Percentiles rank a stretch among this genome's conserved stretches.
Conservation (phyloP, 2,113 vertebrate genomes). For the Myrmecobius fasciatus region DNA sequence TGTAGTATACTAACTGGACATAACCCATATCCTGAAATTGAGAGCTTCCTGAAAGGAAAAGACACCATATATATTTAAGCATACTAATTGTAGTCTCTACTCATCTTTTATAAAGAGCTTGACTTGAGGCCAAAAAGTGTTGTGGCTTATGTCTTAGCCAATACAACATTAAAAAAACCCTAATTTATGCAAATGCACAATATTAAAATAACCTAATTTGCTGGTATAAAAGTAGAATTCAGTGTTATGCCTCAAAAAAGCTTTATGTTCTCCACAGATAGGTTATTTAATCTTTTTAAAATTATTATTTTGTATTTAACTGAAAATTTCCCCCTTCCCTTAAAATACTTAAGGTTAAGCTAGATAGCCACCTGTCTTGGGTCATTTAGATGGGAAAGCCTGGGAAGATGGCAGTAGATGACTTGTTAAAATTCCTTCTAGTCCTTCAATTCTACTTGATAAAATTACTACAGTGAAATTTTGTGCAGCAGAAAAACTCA, state of each 20-base stretch:
- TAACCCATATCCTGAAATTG: neutral
- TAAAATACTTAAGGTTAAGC: neutral
- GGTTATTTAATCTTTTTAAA: conserved; percentile 13
- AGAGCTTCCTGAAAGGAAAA: neutral
- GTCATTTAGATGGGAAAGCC: neutral
- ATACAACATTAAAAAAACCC: conserved; percentile 15
- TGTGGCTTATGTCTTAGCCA: neutral
- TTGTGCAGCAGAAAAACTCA: neutral
- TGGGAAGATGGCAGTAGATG: neutral
- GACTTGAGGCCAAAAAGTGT: neutral
- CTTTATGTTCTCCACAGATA: neutral
- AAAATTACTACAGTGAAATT: neutral
- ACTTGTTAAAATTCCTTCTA: neutral
- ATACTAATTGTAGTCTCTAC: neutral
- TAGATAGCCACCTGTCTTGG: neutral
- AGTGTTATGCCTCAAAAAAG: conserved; percentile 6
- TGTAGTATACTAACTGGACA: neutral
- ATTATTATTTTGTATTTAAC: neutral
- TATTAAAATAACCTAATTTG: conserved; percentile 5
- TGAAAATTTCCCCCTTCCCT: neutral
- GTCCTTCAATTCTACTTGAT: neutral
- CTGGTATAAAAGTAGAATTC: conserved; percentile 14
- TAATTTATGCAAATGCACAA: too few relatives aligned
- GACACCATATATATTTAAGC: neutral
- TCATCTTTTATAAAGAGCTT: neutral